These are phyloP conservation scores for Mya arenaria DNA, from an alignment of 1,140 invertebrate species.

Conservation along the genomic window DNA sequence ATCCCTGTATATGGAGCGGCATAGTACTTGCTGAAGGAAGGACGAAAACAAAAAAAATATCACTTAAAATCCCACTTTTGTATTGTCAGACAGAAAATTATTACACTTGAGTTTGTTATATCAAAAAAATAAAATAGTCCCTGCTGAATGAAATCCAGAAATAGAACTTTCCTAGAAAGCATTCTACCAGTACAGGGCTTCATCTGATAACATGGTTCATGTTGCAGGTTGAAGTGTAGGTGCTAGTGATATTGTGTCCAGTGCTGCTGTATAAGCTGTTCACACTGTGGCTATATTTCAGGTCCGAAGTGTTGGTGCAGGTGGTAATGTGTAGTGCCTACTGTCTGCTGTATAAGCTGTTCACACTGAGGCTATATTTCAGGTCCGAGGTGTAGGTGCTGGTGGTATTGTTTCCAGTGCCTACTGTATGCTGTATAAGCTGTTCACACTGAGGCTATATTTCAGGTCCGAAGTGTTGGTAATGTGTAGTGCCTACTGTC, in stretches of 20 bases:
- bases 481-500: constrained; percentile 98
- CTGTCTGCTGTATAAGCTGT: constrained; percentile 99
- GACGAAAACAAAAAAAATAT: too few relatives aligned
- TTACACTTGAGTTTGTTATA: too few relatives aligned
- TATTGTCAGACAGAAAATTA: too few relatives aligned
- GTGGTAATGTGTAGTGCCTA: constrained; percentile 99
- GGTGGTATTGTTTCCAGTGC: constrained; percentile 99
- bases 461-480: constrained; percentile 96
- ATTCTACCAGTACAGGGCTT: too few relatives aligned
- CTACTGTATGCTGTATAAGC: constrained; percentile 98
- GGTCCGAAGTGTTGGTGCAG: constrained; percentile 98
- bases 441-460: constrained; percentile 95
- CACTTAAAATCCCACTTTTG: too few relatives aligned
- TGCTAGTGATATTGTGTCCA: constrained; percentile 99
- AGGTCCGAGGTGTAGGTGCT: constrained; percentile 98
- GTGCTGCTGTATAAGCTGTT: constrained; percentile 99
- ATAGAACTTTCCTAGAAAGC: too few relatives aligned
- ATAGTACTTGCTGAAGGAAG: too few relatives aligned
- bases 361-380: constrained; percentile 91
- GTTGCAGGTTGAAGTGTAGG: constrained; percentile 90
- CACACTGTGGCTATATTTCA: constrained; percentile 91
- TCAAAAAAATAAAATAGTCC: too few relatives aligned
- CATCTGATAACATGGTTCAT: background rate
- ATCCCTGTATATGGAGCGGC: too few relatives aligned
- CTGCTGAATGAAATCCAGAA: too few relatives aligned